Base-by-base conservation (phyloP, 2,888 invertebrate species). In the Dryomyza anilis region DNA sequence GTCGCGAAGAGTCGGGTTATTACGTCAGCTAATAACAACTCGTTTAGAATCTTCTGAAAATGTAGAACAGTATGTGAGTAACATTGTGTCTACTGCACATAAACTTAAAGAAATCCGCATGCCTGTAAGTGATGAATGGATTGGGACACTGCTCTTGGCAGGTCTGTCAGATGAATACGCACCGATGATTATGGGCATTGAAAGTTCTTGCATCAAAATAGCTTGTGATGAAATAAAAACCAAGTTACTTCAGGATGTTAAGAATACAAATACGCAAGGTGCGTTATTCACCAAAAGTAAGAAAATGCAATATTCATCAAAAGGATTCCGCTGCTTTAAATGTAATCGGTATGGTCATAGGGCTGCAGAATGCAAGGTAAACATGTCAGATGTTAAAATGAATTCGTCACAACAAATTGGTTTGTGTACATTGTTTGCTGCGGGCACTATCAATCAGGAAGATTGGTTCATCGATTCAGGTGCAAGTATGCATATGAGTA, bases 171-270 rank as follows among this genome's bases (percentile, higher is more conserved):
- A 67, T 12, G 50, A 48, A 6, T 65, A 64, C 7, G 52, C 52
- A 2, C 62, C 59, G 1, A 64, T 65, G 69, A 67, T 67, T 10
- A 69, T 67, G 67, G 67, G 68, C 3, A 60, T 69, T 6, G 63
- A 67, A 57, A 68, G 66, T 45, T 68, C 60, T 2, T 59, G 66
- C 0, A 53, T 65, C 0, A 56, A 36, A 36, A 67, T 67, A 16
- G 55, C 65, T n/a, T 59, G 53, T 10, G 61, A 63, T n/a, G 46
- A 56, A 7, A 69, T 65, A 1, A 63, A 65, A 48, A 66, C 64
- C 5, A 68, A 66, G 57, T 23, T 67, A 3, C 25, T 66, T 1
- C 66, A 69, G 25, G 62, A 66, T 39, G 29, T 59, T 12, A 61
- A 56, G 21, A 61, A 36, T 10, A 7, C 45, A 19, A 39, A 16